These are phyloP conservation scores for Rhynchonycteris naso DNA, from an alignment of 2,797 vertebrate species.

Conservation along the genomic window DNA sequence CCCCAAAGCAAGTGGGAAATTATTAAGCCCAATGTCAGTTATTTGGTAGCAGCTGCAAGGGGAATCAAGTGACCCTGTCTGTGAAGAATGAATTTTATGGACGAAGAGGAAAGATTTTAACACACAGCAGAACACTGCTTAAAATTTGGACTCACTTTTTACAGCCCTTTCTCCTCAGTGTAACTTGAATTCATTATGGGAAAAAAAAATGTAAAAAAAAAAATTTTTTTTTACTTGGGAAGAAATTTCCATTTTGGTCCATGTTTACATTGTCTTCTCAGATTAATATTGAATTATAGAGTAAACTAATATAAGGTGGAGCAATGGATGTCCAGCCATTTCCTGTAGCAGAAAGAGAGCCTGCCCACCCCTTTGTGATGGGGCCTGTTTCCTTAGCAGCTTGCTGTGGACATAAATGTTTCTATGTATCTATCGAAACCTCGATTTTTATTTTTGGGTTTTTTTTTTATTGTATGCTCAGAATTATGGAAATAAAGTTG, in stretches of 20 bases:
- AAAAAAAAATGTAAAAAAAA: neutral
- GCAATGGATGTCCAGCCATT: neutral
- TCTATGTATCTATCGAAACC: neutral
- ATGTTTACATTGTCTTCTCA: neutral
- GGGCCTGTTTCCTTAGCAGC: neutral
- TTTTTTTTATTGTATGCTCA: neutral
- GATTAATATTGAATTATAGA: neutral
- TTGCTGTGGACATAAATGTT: neutral
- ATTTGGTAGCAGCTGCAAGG: neutral
- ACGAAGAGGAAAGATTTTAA: neutral
- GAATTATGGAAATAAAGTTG: neutral
- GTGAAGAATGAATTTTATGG: neutral
- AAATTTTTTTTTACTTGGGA: neutral
- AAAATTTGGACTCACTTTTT: neutral
- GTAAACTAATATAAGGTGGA: neutral
- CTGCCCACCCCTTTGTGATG: neutral
- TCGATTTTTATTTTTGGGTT: neutral
- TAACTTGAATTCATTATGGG: neutral
- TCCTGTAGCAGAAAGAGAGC: neutral
- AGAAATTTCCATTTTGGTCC: neutral
- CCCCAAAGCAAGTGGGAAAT: constrained; percentile 22
- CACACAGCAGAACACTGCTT: neutral
- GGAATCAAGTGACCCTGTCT: neutral
- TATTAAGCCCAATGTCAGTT: neutral
- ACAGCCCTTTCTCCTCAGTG: neutral